Evolutionary conservation across 1,140 invertebrate genomes (phyloP).

Genomic region (Atta cephalotes): DNA sequence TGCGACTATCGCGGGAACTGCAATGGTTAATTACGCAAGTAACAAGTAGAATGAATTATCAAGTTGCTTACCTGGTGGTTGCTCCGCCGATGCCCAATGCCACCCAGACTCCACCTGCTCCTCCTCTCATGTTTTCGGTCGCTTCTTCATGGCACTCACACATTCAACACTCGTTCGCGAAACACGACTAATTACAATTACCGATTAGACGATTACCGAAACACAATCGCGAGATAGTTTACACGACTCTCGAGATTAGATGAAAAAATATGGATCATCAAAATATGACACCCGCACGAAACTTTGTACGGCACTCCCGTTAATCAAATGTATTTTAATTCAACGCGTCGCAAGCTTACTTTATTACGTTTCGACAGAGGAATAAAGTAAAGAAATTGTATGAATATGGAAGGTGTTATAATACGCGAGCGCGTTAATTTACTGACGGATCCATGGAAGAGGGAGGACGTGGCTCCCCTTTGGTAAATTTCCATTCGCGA

Average conservation of each 20-base stretch:
- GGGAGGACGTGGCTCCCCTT: too few relatives aligned
- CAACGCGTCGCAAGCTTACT: too few relatives aligned
- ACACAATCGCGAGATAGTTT: neutral
- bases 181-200: neutral
- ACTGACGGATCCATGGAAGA: too few relatives aligned
- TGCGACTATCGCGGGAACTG: neutral
- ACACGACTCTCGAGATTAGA: neutral
- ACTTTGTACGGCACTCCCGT: neutral
- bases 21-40: constrained; percentile 8
- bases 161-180: neutral
- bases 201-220: too few relatives aligned
- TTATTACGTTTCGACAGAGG: too few relatives aligned
- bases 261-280: neutral
- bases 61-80: neutral
- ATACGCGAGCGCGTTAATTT: neutral
- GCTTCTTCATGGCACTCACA: neutral
- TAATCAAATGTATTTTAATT: neutral
- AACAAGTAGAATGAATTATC: constrained; percentile 4
- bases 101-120: neutral
- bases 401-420: neutral
- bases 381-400: neutral
- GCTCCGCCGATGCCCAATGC: neutral
- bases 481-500: too few relatives aligned
- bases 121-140: neutral
- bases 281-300: neutral